These are phyloP conservation scores for Watsonalla binaria DNA, from an alignment of 2,888 invertebrate genomes.

Conservation along the genomic window DNA sequence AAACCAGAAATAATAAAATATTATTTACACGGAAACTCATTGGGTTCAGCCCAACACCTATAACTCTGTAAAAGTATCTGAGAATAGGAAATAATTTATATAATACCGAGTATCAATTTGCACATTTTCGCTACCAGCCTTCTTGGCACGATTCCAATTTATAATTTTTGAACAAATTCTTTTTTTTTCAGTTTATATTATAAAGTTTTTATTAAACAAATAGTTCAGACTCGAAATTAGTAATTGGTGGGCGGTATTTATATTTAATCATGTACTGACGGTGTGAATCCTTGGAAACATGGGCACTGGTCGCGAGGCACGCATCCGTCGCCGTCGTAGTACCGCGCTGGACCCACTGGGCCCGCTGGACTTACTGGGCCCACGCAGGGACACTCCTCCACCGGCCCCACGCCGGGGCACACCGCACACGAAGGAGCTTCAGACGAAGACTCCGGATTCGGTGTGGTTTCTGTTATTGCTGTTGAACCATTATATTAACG, in stretches of 20 bases:
- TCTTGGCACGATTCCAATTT: not conserved
- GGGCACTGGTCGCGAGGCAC: conserved; percentile 86
- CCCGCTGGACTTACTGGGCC: conserved; percentile 26
- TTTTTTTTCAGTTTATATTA: too few relatives aligned
- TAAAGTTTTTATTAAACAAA: too few relatives aligned
- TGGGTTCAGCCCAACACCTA: too few relatives aligned
- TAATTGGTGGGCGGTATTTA: too few relatives aligned
- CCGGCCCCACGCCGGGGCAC: conserved; percentile 74
- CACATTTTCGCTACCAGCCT: too few relatives aligned
- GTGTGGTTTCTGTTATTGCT: conserved; percentile 7
- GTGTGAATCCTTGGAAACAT: conserved; percentile 84
- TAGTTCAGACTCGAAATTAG: too few relatives aligned
- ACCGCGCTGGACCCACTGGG: conserved; percentile 72
- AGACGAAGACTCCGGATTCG: conserved; percentile 6
- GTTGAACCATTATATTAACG: too few relatives aligned
- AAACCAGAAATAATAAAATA: too few relatives aligned
- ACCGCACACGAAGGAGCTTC: conserved; percentile 41
- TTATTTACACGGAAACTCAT: too few relatives aligned
- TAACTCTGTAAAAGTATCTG: too few relatives aligned
- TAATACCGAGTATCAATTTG: too few relatives aligned
- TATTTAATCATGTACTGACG: conserved; percentile 38
- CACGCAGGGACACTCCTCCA: conserved; percentile 76
- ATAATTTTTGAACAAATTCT: not conserved
- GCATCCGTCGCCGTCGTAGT: conserved; percentile 88
- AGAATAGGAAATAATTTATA: too few relatives aligned